Percentiles rank a stretch among this genome's conserved stretches.
Evolutionary conservation across 2,797 vertebrate species (phyloP).

Genomic region (Cossypha heuglini): DNA sequence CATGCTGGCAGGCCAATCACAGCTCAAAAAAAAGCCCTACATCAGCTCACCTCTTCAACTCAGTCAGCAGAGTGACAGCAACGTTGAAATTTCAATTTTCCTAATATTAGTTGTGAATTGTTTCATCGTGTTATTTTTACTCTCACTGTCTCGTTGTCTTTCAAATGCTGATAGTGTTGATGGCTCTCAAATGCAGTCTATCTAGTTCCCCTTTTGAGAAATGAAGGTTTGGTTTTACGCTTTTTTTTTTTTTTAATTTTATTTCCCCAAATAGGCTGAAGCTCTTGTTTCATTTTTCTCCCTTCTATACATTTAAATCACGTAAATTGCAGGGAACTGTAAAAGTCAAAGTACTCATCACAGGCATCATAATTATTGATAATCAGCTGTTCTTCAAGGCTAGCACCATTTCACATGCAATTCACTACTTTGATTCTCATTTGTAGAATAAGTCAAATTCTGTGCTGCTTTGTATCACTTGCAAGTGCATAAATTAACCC

Average conservation of each 20-base stretch:
- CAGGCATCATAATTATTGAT: constrained; percentile 22
- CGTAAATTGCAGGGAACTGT: constrained; percentile 5
- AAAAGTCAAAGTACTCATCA: constrained; percentile 33
- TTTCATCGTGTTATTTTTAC: constrained; percentile 62
- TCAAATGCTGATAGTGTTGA: constrained; percentile 55
- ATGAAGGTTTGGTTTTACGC: not conserved
- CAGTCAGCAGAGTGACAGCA: constrained; percentile 54
- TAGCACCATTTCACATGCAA: not conserved
- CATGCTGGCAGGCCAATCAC: constrained; percentile 72
- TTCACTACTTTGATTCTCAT: not conserved
- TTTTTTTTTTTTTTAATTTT: not conserved
- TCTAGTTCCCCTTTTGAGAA: not conserved
- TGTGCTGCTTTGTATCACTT: not conserved
- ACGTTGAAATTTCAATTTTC: constrained; percentile 55
- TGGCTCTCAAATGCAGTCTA: constrained; percentile 14
- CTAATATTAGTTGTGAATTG: constrained; percentile 64
- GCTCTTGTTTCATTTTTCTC: not conserved
- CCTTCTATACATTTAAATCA: not conserved
- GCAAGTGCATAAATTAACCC: not conserved
- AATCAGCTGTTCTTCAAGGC: constrained; percentile 14
- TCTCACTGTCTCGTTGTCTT: not conserved
- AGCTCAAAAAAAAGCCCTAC: constrained; percentile 53
- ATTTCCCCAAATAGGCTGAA: not conserved
- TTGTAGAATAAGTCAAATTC: not conserved
- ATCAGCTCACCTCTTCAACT: constrained; percentile 22